phyloP scores from a whole-genome alignment of 53 echinoderm and acorn worm genomes.

The Holothuria scabra region DNA sequence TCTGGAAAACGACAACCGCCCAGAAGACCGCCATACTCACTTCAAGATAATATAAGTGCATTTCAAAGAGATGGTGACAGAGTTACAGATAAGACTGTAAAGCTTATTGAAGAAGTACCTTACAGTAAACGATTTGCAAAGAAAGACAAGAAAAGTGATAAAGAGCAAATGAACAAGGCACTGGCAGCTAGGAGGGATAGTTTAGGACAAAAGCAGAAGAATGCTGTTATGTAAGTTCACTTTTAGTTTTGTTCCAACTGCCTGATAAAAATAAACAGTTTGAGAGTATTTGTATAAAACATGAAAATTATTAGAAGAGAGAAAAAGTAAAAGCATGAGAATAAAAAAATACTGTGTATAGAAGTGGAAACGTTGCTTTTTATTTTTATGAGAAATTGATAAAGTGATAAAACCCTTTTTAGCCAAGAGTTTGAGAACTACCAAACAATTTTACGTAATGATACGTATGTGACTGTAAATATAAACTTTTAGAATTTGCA shows the following conservation, averaged over 20 bases:
- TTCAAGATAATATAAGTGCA: slow-evolving; percentile 81
- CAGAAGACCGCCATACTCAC: slow-evolving; percentile 81
- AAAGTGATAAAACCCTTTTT: no score
- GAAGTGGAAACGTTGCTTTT: no score
- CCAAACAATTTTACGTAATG: no score
- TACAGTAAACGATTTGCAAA: slow-evolving; percentile 64
- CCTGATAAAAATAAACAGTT: no score
- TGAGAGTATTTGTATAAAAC: no score
- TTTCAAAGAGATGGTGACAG: slow-evolving; percentile 81
- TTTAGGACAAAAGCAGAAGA: slow-evolving; percentile 21
- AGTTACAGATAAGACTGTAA: slow-evolving; percentile 81
- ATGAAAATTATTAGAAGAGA: no score
- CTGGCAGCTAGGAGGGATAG: slow-evolving; percentile 33
- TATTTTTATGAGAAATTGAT: no score
- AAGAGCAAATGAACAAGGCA: slow-evolving; percentile 45
- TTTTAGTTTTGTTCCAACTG: background rate
- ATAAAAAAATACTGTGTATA: no score
- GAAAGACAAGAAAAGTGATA: slow-evolving; percentile 55
- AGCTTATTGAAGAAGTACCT: slow-evolving; percentile 71
- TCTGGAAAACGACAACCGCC: slow-evolving; percentile 45
- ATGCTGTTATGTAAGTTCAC: background rate
- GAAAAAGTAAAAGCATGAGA: no score
- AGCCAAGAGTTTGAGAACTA: no score
- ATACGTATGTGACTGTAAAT: no score
- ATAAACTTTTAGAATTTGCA: no score